A percentile compares a stretch with the other conserved stretches of the same genome.
These are phyloP conservation scores for Tetrax tetrax DNA, from an alignment of 2,113 vertebrate species.

Conservation along the genomic window DNA sequence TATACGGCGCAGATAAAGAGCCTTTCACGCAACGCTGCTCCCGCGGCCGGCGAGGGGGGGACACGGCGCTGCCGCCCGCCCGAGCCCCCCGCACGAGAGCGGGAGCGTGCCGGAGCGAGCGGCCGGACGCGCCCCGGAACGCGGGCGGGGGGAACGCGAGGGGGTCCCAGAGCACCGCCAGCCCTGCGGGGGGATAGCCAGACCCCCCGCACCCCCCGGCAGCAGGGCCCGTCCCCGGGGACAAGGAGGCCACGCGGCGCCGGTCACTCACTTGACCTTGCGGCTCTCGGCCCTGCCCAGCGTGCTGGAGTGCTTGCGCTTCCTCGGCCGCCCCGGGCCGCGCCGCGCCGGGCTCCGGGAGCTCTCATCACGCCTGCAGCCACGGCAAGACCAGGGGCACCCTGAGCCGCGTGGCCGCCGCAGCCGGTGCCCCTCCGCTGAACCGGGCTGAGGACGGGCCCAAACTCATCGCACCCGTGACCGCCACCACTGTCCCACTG, in stretches of 20 bases:
- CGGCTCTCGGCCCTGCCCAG: constrained; percentile 77
- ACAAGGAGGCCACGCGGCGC: background rate
- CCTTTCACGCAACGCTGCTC: constrained; percentile 59
- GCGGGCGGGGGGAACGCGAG: background rate
- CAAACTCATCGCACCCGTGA: background rate
- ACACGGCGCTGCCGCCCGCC: background rate
- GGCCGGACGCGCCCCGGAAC: background rate
- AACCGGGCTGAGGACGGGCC: background rate
- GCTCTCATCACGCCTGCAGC: constrained; percentile 89
- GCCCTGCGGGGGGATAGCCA: fast-evolving
- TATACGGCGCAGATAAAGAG: constrained; percentile 63
- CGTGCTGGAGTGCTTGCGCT: constrained; percentile 81
- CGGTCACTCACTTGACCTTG: constrained; percentile 88
- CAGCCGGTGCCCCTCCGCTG: background rate
- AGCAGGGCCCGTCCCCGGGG: background rate
- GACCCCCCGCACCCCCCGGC: no score
- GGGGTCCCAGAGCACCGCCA: no score
- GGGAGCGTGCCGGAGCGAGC: background rate
- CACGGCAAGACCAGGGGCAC: background rate
- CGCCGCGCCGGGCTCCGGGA: constrained; percentile 90
- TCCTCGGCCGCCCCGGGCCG: constrained; percentile 91
- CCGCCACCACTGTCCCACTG: background rate
- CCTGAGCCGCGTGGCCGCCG: background rate
- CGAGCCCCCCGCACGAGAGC: background rate
- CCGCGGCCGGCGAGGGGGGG: background rate